phyloP scores from a whole-genome alignment of 2,888 invertebrate species.

The Crepidodera aurea region DNA sequence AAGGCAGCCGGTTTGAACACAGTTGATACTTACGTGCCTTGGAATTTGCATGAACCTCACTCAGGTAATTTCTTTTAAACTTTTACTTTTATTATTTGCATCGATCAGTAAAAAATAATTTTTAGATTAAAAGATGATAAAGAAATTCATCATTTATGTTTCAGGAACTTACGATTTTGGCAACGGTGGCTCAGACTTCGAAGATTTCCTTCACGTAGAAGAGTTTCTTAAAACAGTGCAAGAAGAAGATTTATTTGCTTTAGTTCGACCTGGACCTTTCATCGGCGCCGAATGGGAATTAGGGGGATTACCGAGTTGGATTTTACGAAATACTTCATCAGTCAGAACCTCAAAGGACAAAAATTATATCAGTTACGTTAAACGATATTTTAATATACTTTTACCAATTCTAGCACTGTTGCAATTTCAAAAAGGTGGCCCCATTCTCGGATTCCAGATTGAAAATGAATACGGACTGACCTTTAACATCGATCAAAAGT shows the following conservation, averaged over 20 bases:
- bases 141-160: too few species aligned
- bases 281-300: conserved; percentile 90
- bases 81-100: too few species aligned
- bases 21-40: conserved; percentile 84
- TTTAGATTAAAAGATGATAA: too few species aligned
- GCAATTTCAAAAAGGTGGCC: conserved; percentile 78
- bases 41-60: conserved; percentile 87
- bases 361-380: conserved; percentile 37
- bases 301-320: conserved; percentile 56
- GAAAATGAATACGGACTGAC: conserved; percentile 93
- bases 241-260: conserved; percentile 78
- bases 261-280: conserved; percentile 88
- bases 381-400: conserved; percentile 59
- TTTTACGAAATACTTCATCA: conserved; percentile 53
- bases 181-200: conserved; percentile 66
- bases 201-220: conserved; percentile 63
- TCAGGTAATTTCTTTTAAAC: conserved; percentile 36
- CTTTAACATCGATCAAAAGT: conserved; percentile 55
- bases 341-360: conserved; percentile 21
- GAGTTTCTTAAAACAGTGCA: conserved; percentile 77
- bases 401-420: conserved; percentile 63
- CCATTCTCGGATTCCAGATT: conserved; percentile 86
- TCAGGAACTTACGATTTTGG: conserved; percentile 65
- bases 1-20: conserved; percentile 87
- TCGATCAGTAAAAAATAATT: not conserved